Base-by-base conservation (phyloP, 2,797 vertebrate species). In the Lates japonicus region DNA sequence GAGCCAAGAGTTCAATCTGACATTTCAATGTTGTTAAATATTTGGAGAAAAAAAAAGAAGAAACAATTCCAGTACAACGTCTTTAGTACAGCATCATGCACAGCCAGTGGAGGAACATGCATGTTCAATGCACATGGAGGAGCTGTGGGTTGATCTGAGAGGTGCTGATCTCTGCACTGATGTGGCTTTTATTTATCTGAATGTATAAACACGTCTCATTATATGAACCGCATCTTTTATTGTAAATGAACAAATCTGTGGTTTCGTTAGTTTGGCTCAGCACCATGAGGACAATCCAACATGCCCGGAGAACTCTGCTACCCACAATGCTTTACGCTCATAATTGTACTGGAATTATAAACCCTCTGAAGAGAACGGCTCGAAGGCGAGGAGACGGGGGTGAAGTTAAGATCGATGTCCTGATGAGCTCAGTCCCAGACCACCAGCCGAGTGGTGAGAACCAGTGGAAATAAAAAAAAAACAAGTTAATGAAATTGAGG, bases 341-440 rank as follows among this genome's bases (percentile, higher is more conserved):
- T 80, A 82, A 86, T 88, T 94, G 91, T 94, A 94, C 94, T 93
- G 93, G 93, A 93, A 93, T 94, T 92, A 90, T 84, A 84, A 89
- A 74, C 70, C 81, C 68, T 77, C 63, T 69, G 77, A 65, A 76
- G 74, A 74, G 51, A 84, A 85, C 78, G 42, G 71, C 78, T 88
- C 67, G 67, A 87, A 87, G 49, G 46, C 48, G 57, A 82, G 49
- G 70, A 61, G 42, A 49, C 35, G 3, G 16, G n/a, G n/a, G 42
- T 3, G 4, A 60, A 33, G 17, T 61, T 58, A 70, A 68, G 75
- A 81, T 68, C 52, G 72, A 37, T 46, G 78, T 80, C 63, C 51
- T 70, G 59, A 80, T 33, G 61, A 71, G 61, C 60, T 85, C 55
- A 74, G 78, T 76, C 78, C 6, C 25, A 84, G 58, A 58, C 66